Evolutionary conservation across 2,113 vertebrate genomes (phyloP).

Genomic region (Sialia sialis): DNA sequence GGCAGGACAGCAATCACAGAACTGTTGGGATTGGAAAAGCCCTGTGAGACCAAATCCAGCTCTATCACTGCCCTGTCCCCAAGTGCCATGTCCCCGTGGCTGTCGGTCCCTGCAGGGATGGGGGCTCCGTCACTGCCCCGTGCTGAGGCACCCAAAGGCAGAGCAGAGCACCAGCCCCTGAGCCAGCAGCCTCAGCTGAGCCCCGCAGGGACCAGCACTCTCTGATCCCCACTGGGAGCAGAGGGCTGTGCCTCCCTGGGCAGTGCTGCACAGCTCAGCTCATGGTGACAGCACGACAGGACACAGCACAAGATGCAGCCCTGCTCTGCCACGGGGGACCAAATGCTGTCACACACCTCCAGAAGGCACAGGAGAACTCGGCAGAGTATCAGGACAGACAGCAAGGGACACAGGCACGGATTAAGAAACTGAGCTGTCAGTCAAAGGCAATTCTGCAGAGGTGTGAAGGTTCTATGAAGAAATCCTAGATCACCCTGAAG

Average conservation of each 20-base stretch:
- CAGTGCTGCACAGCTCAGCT: background rate
- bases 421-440: background rate
- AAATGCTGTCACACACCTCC: background rate
- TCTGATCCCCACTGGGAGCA: accelerated
- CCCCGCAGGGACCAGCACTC: accelerated
- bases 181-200: background rate
- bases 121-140: background rate
- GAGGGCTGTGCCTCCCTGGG: background rate
- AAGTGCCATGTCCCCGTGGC: accelerated
- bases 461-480: background rate
- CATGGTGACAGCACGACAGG: accelerated
- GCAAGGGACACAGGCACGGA: accelerated
- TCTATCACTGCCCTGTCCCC: too few relatives aligned
- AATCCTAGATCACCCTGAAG: accelerated
- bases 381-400: background rate
- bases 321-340: accelerated
- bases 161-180: too few relatives aligned
- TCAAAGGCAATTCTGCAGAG: background rate
- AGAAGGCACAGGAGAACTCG: background rate
- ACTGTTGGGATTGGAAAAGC: background rate
- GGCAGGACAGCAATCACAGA: background rate
- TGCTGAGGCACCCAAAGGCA: background rate
- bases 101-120: background rate
- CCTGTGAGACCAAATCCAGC: background rate
- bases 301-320: background rate